Percentiles rank a stretch among this genome's conserved stretches.
Evolutionary conservation across 1,140 invertebrate species (phyloP).

Genomic region (Leguminivora glycinivorella): DNA sequence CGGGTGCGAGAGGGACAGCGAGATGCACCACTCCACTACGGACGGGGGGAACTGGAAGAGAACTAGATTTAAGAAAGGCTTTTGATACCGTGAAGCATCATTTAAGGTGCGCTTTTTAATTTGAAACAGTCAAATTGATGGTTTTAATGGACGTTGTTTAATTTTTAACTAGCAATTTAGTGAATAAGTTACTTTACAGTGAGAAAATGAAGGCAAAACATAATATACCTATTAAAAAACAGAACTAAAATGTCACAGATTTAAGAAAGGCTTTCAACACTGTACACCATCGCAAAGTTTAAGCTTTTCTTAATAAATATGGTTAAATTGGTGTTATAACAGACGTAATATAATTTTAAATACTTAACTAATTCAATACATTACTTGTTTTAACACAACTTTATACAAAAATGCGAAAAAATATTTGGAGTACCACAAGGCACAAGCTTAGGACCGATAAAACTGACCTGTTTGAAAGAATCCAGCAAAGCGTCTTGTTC

Average conservation of each 20-base stretch:
- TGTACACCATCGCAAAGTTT: neutral
- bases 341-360: neutral
- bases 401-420: neutral
- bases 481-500: constrained; percentile 49
- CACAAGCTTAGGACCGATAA: neutral
- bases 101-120: too few relatives aligned
- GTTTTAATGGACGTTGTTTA: neutral
- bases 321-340: neutral
- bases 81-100: neutral
- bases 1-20: constrained; percentile 35
- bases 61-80: neutral
- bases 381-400: neutral
- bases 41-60: constrained; percentile 37
- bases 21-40: constrained; percentile 46
- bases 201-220: too few relatives aligned
- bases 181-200: neutral
- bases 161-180: neutral
- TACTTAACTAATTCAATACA: neutral
- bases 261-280: neutral
- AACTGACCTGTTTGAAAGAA: constrained; percentile 50
- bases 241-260: neutral
- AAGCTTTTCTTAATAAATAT: neutral
- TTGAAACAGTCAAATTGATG: too few relatives aligned
- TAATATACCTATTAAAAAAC: too few relatives aligned
- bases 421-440: neutral